A percentile compares a stretch with the other conserved stretches of the same genome.
Conservation (phyloP, 2,888 invertebrate genomes). For the Torymus auratus region DNA sequence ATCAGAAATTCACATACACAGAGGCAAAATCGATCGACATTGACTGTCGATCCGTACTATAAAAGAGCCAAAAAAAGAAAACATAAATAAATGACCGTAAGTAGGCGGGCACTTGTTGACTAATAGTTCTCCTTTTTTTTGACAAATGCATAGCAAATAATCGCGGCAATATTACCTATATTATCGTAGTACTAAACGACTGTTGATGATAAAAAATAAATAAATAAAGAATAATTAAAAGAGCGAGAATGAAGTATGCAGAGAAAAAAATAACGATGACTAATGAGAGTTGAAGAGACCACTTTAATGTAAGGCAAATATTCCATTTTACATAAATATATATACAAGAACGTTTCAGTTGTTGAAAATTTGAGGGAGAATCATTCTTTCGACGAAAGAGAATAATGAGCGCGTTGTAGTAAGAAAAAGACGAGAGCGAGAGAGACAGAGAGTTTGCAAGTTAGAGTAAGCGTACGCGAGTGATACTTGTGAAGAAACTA, state of each 20-base stretch:
- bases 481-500: slow-evolving; percentile 17
- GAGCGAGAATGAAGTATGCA: slow-evolving; percentile 30
- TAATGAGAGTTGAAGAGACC: slow-evolving; percentile 61
- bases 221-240: slow-evolving; percentile 40
- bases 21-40: neutral
- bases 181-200: slow-evolving; percentile 70
- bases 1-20: slow-evolving; percentile 15
- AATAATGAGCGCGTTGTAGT: slow-evolving; percentile 48
- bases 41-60: slow-evolving; percentile 15
- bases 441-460: slow-evolving; percentile 37
- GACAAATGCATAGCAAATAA: slow-evolving; percentile 66
- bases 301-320: slow-evolving; percentile 66
- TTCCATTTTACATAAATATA: slow-evolving; percentile 65
- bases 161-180: slow-evolving; percentile 70
- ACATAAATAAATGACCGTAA: slow-evolving; percentile 52
- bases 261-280: slow-evolving; percentile 40
- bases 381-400: slow-evolving; percentile 46
- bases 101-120: slow-evolving; percentile 64
- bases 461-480: slow-evolving; percentile 45
- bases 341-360: slow-evolving; percentile 60
- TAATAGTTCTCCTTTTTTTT: slow-evolving; percentile 62
- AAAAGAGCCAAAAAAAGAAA: slow-evolving; percentile 21
- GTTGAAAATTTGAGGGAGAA: slow-evolving; percentile 15
- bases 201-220: slow-evolving; percentile 61
- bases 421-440: neutral